A percentile compares a stretch with the other conserved stretches of the same genome.
Evolutionary conservation across 2,888 invertebrate species (phyloP).

Genomic region (Alloscopus bannaensis): DNA sequence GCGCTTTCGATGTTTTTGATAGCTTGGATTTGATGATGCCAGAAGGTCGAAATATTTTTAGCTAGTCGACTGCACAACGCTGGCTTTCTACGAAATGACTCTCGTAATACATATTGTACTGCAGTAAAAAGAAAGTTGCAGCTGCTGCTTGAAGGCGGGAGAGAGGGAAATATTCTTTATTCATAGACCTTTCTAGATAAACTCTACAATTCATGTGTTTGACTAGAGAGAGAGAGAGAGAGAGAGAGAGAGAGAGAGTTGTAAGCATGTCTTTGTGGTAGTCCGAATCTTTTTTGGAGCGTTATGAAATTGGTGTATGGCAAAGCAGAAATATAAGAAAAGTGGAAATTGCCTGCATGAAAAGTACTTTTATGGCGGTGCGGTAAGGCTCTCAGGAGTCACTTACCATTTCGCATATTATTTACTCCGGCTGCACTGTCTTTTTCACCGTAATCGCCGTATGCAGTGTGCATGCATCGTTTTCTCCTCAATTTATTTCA

Average conservation of each 20-base stretch:
- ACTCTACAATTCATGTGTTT: not conserved
- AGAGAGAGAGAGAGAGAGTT: too few species aligned
- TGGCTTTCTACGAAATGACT: not conserved
- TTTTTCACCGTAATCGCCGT: too few species aligned
- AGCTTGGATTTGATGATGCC: constrained; percentile 41
- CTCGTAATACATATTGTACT: constrained; percentile 25
- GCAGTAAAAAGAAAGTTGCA: constrained; percentile 46
- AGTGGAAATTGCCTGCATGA: constrained; percentile 37
- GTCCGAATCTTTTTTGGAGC: not conserved
- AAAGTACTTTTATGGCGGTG: constrained; percentile 32
- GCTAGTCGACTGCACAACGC: not conserved
- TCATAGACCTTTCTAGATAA: constrained; percentile 18
- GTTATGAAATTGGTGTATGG: not conserved
- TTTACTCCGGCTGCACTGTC: constrained; percentile 29
- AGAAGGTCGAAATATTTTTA: constrained; percentile 37
- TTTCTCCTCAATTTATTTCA: not conserved
- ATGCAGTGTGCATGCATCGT: constrained; percentile 1
- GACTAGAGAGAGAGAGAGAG: too few species aligned
- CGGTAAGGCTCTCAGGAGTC: constrained; percentile 4
- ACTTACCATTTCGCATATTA: constrained; percentile 23
- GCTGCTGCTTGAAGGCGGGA: constrained; percentile 38
- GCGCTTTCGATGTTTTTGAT: constrained; percentile 26
- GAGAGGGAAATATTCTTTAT: constrained; percentile 44
- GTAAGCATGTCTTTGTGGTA: too few species aligned
- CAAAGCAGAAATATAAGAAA: constrained; percentile 5